phyloP scores from a whole-genome alignment of 2,113 vertebrate species.

The Chlorodrepanis virens region DNA sequence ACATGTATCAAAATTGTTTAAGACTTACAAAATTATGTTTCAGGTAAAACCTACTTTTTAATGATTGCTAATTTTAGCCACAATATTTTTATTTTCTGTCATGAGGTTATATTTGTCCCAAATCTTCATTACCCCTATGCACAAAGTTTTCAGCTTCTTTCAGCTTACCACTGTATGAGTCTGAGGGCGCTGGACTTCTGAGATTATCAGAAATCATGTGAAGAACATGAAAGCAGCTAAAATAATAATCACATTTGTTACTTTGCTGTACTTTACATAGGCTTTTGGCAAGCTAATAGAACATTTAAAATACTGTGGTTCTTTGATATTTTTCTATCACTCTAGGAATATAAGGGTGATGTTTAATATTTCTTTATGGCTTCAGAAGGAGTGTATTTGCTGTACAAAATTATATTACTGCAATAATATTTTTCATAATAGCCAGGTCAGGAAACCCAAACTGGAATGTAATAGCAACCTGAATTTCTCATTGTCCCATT shows the following conservation, averaged over 20 bases:
- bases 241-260: neutral
- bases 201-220: neutral
- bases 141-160: neutral
- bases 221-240: neutral
- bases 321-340: neutral
- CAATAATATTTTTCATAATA: neutral
- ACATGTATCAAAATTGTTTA: accelerated
- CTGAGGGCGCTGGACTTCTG: neutral
- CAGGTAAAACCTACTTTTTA: neutral
- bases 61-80: neutral
- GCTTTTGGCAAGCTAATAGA: neutral
- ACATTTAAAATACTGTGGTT: neutral
- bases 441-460: neutral
- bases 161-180: neutral
- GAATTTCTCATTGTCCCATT: neutral
- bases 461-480: neutral
- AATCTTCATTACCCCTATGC: neutral
- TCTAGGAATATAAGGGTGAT: neutral
- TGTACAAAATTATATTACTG: neutral
- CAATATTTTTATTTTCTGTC: neutral
- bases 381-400: neutral
- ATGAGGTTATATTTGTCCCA: neutral
- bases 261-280: neutral
- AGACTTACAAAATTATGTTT: neutral
- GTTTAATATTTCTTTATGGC: neutral